phyloP scores from a whole-genome alignment of 2,113 vertebrate genomes.

The Odontesthes bonariensis region DNA sequence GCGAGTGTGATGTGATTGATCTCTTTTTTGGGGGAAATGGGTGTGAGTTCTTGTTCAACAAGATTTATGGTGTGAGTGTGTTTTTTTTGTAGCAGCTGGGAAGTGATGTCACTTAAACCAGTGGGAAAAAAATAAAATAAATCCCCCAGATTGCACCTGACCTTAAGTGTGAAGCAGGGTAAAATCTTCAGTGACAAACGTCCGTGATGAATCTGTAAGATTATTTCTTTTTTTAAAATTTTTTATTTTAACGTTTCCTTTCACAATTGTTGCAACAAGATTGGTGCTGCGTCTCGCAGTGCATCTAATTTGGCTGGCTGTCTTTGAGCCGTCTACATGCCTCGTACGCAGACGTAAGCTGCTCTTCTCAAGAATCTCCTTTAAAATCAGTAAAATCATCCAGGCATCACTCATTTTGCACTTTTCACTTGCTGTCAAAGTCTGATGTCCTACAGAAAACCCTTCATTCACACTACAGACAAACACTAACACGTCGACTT shows the following conservation, averaged over 20 bases:
- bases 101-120: constrained; percentile 75
- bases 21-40: constrained; percentile 77
- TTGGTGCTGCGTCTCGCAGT: constrained; percentile 40
- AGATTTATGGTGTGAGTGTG: constrained; percentile 84
- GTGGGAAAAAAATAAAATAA: constrained; percentile 53
- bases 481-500: neutral
- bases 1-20: constrained; percentile 89
- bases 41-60: constrained; percentile 84
- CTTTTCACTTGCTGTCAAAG: constrained; percentile 62
- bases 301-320: constrained; percentile 17
- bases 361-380: constrained; percentile 14
- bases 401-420: constrained; percentile 64
- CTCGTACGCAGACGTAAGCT: constrained; percentile 14
- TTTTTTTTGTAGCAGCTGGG: constrained; percentile 80
- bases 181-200: constrained; percentile 85
- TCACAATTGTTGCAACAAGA: constrained; percentile 29
- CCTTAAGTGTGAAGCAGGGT: constrained; percentile 75
- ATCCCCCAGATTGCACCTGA: constrained; percentile 83
- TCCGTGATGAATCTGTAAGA: constrained; percentile 81
- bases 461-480: constrained; percentile 31
- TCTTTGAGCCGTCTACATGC: neutral
- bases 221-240: constrained; percentile 61
- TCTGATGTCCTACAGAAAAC: constrained; percentile 47
- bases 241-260: constrained; percentile 56
- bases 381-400: constrained; percentile 31